phyloP scores from a whole-genome alignment of 2,113 vertebrate genomes.

The Todiramphus saurophagus region DNA sequence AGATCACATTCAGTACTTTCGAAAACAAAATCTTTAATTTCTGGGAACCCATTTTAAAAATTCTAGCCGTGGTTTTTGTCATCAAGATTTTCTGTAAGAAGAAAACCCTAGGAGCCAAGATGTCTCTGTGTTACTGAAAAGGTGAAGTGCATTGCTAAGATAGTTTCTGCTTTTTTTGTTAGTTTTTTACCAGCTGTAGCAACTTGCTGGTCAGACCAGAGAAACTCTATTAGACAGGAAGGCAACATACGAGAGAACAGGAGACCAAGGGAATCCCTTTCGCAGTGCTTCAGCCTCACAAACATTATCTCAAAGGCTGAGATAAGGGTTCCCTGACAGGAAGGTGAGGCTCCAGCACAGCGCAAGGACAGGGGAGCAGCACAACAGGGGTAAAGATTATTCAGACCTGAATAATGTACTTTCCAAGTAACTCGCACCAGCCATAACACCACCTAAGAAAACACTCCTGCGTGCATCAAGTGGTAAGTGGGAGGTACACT shows the following conservation, averaged over 20 bases:
- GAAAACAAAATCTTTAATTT: background rate
- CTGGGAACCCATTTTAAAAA: background rate
- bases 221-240: background rate
- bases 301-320: background rate
- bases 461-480: background rate
- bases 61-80: background rate
- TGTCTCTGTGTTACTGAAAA: background rate
- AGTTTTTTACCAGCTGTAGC: background rate
- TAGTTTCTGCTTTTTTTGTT: background rate
- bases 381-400: background rate
- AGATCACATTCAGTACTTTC: background rate
- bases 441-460: background rate
- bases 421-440: background rate
- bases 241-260: rapidly evolving
- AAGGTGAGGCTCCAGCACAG: background rate
- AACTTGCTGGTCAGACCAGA: background rate
- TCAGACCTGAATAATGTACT: background rate
- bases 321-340: background rate
- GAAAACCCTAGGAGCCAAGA: background rate
- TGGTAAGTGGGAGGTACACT: background rate
- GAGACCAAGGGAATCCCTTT: background rate
- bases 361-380: background rate
- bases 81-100: background rate
- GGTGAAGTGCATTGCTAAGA: background rate
- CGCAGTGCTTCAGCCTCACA: background rate